Evolutionary conservation across 1,140 invertebrate species (phyloP), one percentile per base, ranked within the genome.

Genomic region (Lucilia sericata): DNA sequence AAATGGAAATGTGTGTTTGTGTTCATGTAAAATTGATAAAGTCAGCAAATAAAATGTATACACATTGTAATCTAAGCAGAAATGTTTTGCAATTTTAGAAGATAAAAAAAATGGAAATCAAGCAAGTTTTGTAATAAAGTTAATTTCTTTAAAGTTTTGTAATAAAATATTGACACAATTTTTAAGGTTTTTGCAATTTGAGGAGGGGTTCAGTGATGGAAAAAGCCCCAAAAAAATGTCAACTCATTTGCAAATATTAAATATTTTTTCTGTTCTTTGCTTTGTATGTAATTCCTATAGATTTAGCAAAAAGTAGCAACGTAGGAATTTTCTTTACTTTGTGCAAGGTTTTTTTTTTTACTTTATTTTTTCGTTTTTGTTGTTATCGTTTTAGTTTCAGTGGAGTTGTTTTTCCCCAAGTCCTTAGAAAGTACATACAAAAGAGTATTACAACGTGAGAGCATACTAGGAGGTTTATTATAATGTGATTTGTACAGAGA

Each of bases 1-100:
- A 49, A 80, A 49, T 80, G 76, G 42, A 49, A 49, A 80, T 51
- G 36, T 76, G 34, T 76, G 34, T 76, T 42, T 42, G 42, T 42
- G 74, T 42, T 30, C 74, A 42, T 42, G 42, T 42, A 42, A 80
- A 80, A 80, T n/a, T n/a, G 5, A 60, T 60, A 70, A 65, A 70
- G 65, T 21, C 42, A 21, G n/a, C 65, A 70, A 70, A 70, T 70
- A 70, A 70, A 70, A 70, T 70, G 65, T 70, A 70, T 70, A 70
- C 51, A 70, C 65, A 70, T 70, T 70, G 65, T 65, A n/a, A 9
- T 49, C 13, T 9, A 49, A 49, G 60, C 14, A 65, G 17, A 17
- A 65, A 65, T n/a, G 49, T 49, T 49, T 49, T 49, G 13, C 49
- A 12, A 17, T 17, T 55, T 12, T 55, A 17, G 13, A 14, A 12